Evolutionary conservation across 2,113 vertebrate genomes (phyloP).

Genomic region (Mystacornis crossleyi): DNA sequence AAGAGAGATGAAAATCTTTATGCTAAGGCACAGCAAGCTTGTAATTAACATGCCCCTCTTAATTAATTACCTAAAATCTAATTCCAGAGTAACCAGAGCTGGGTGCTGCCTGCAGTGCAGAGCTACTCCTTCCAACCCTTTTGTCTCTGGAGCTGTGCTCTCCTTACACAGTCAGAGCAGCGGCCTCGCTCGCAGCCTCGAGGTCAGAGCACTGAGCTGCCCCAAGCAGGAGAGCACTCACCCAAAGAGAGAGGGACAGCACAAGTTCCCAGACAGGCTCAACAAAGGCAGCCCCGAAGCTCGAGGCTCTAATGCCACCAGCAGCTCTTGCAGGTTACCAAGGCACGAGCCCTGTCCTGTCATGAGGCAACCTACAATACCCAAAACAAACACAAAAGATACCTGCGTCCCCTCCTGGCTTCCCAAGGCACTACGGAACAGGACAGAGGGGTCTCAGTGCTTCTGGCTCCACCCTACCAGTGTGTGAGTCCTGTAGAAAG

Average conservation of each 20-base stretch:
- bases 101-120: neutral
- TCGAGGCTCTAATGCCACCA: neutral
- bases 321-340: neutral
- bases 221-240: neutral
- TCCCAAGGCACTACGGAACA: neutral
- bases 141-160: neutral
- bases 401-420: neutral
- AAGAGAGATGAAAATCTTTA: neutral
- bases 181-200: fast-evolving
- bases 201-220: neutral
- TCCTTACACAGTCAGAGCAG: neutral
- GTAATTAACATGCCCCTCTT: neutral
- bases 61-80: constrained; percentile 9
- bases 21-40: neutral
- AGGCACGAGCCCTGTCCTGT: neutral
- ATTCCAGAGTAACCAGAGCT: neutral
- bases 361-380: neutral
- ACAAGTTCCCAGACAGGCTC: neutral
- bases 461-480: neutral
- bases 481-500: neutral
- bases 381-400: neutral
- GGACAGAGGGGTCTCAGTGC: neutral
- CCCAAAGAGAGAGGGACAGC: neutral
- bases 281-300: neutral
- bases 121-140: neutral